phyloP scores from a whole-genome alignment of 2,113 vertebrate genomes.

The Hirundichthys speculiger region DNA sequence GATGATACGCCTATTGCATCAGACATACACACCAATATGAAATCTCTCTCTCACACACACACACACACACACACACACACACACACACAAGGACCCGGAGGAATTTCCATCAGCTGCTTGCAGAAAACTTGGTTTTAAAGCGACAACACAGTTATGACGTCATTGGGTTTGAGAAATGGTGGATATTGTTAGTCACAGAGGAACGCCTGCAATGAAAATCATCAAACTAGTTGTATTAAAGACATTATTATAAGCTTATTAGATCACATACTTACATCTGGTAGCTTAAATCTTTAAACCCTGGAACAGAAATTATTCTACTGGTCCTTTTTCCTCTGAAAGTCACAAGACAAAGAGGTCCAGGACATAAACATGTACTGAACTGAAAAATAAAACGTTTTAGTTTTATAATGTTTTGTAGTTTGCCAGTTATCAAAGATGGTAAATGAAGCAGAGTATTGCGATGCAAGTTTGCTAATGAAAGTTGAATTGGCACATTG shows the following conservation, averaged over 20 bases:
- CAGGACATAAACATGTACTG: background rate
- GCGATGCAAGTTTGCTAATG: too few relatives aligned
- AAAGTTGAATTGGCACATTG: too few relatives aligned
- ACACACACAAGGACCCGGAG: constrained; percentile 28
- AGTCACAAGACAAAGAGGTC: too few relatives aligned
- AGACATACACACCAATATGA: constrained; percentile 18
- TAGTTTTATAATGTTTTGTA: background rate
- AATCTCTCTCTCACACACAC: background rate
- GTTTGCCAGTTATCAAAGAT: background rate
- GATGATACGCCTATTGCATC: constrained; percentile 44
- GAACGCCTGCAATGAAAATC: constrained; percentile 1
- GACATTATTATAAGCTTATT: background rate
- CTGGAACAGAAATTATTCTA: background rate
- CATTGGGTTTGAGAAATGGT: too few relatives aligned
- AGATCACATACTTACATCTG: background rate
- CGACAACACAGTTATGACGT: constrained; percentile 14
- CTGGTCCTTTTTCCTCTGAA: too few relatives aligned
- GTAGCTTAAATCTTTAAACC: too few relatives aligned
- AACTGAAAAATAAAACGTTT: background rate
- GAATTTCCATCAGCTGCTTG: constrained; percentile 38
- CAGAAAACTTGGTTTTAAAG: constrained; percentile 34
- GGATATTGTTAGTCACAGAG: too few relatives aligned
- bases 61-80: constrained; percentile 1
- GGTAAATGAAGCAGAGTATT: too few relatives aligned
- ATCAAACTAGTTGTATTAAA: background rate